phyloP scores from a whole-genome alignment of 2,113 vertebrate genomes.

The Tenebrosternarchus preto region DNA sequence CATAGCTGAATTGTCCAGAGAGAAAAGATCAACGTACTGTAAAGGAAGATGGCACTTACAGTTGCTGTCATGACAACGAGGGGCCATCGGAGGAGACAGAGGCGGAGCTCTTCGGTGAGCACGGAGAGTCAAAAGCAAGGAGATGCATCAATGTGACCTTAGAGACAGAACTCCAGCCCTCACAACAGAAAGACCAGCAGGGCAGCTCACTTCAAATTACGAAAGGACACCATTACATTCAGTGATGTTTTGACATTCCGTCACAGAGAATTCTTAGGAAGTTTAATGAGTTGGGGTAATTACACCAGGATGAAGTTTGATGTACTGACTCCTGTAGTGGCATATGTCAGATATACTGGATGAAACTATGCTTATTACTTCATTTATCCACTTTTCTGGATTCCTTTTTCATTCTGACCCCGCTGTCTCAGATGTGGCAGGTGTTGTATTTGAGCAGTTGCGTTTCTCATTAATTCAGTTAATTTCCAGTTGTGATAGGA shows the following conservation, averaged over 20 bases:
- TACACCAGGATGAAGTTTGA: not conserved
- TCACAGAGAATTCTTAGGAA: not conserved
- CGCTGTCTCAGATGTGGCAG: too few species aligned
- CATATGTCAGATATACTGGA: too few species aligned
- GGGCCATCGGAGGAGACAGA: not conserved
- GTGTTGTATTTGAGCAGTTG: too few species aligned
- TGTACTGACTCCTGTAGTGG: too few species aligned
- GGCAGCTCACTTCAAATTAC: slow-evolving; percentile 4
- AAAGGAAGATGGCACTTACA: slow-evolving; percentile 41
- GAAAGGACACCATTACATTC: not conserved
- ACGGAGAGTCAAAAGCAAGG: not conserved
- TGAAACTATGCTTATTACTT: too few species aligned
- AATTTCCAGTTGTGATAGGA: too few species aligned
- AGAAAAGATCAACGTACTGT: slow-evolving; percentile 24
- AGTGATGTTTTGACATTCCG: not conserved
- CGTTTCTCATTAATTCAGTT: too few species aligned
- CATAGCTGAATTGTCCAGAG: slow-evolving; percentile 46
- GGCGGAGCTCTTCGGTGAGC: not conserved
- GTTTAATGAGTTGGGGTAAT: not conserved
- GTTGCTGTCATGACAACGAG: slow-evolving; percentile 22
- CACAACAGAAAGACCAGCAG: slow-evolving; percentile 4
- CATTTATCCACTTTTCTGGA: too few species aligned
- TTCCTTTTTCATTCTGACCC: too few species aligned
- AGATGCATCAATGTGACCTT: slow-evolving; percentile 19
- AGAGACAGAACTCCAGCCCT: not conserved